phyloP scores from a whole-genome alignment of 2,113 vertebrate species.

The Chamaea fasciata region DNA sequence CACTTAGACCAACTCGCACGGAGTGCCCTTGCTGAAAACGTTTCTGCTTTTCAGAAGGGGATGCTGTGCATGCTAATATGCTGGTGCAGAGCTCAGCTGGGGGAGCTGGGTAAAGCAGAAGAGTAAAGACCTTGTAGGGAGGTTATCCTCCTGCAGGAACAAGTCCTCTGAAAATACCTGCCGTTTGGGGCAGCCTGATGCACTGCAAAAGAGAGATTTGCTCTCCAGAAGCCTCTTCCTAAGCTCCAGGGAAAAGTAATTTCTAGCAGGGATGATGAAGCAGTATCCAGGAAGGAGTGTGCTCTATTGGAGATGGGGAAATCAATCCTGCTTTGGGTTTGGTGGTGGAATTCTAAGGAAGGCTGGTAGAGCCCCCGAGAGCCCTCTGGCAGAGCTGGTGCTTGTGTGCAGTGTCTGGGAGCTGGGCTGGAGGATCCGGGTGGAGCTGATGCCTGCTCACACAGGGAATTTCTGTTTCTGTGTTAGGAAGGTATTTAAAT shows the following conservation, averaged over 20 bases:
- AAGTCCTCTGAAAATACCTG: not conserved
- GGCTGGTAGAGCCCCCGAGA: not conserved
- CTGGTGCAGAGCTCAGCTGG: not conserved
- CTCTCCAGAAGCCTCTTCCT: not conserved
- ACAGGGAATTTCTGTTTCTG: not conserved
- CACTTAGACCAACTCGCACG: not conserved
- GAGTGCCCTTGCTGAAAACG: conserved; percentile 46
- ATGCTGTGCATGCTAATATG: conserved; percentile 41
- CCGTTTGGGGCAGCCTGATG: not conserved
- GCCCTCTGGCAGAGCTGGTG: not conserved
- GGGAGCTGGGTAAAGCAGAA: not conserved
- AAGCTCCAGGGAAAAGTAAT: not conserved
- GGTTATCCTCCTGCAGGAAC: conserved; percentile 20
- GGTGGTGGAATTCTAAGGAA: not conserved
- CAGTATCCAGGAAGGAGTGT: not conserved
- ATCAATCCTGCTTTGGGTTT: not conserved
- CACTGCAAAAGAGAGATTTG: not conserved
- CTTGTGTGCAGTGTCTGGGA: not conserved
- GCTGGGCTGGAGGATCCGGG: not conserved
- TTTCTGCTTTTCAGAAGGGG: conserved; percentile 15
- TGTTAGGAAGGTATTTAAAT: conserved; percentile 23
- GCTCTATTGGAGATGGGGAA: not conserved
- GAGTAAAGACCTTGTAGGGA: conserved; percentile 34
- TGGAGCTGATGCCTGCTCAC: not conserved
- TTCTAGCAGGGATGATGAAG: conserved; percentile 22